Conservation (phyloP, 1,140 invertebrate genomes). For the Neodiprion virginianus region DNA sequence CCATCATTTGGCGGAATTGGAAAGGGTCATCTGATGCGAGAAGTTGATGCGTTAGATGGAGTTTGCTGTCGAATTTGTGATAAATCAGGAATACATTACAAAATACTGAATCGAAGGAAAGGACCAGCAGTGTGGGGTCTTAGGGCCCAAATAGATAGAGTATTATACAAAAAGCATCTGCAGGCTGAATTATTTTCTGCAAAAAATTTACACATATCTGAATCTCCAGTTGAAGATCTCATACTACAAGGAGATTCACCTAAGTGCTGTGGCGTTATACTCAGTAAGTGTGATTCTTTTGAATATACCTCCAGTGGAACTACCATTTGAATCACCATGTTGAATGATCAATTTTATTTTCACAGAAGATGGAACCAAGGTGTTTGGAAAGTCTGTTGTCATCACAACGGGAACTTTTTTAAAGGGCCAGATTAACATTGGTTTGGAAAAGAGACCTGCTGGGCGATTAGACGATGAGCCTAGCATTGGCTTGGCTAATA, state of each 20-base stretch:
- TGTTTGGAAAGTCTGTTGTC: constrained; percentile 75
- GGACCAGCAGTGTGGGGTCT: constrained; percentile 93
- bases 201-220: constrained; percentile 75
- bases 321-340: background rate
- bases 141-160: constrained; percentile 89
- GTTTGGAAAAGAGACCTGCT: constrained; percentile 79
- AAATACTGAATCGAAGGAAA: constrained; percentile 74
- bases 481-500: constrained; percentile 82
- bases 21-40: constrained; percentile 91
- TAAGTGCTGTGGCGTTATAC: constrained; percentile 68
- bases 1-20: constrained; percentile 96
- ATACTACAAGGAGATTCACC: constrained; percentile 63
- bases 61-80: constrained; percentile 87
- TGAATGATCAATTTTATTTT: constrained; percentile 31
- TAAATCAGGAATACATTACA: constrained; percentile 79
- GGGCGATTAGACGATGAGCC: constrained; percentile 86
- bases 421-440: constrained; percentile 88
- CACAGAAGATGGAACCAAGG: constrained; percentile 66
- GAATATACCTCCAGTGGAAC: constrained; percentile 1
- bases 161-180: constrained; percentile 83
- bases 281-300: constrained; percentile 60
- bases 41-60: constrained; percentile 93
- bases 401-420: constrained; percentile 96
- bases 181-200: constrained; percentile 78
- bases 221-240: constrained; percentile 85